A percentile compares a stretch with the other conserved stretches of the same genome.
phyloP scores from a whole-genome alignment of 2,113 vertebrate genomes.

The Eulemur rufifrons region DNA sequence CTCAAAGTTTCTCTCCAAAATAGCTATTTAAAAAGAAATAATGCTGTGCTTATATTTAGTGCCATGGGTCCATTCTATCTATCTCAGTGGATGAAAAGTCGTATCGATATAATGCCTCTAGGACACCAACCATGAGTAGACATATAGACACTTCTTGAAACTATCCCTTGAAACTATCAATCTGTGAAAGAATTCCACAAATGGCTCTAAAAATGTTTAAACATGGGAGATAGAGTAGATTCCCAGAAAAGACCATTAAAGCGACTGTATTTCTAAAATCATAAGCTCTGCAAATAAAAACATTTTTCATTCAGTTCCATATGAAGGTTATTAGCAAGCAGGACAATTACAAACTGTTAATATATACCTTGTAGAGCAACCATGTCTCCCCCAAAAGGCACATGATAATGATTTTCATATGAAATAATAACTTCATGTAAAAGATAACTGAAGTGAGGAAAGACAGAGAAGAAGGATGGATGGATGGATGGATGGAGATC shows the following conservation, averaged over 20 bases:
- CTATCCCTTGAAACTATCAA: background rate
- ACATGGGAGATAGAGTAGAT: slow-evolving; percentile 13
- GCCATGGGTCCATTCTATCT: slow-evolving; percentile 45
- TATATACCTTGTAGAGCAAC: background rate
- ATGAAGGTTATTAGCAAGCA: background rate
- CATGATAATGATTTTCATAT: slow-evolving; percentile 39
- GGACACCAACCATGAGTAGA: background rate
- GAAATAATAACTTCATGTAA: slow-evolving; percentile 24
- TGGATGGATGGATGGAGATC: background rate
- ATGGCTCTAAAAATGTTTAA: slow-evolving; percentile 46
- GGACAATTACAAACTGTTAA: background rate
- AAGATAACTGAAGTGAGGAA: slow-evolving; percentile 41
- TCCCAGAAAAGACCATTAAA: slow-evolving; percentile 32
- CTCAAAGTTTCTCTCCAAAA: slow-evolving; percentile 52
- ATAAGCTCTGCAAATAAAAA: slow-evolving; percentile 30
- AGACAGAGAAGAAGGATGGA: background rate
- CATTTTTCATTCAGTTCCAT: background rate
- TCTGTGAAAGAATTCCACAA: slow-evolving; percentile 40
- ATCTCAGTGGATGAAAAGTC: slow-evolving; percentile 25
- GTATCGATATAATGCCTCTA: background rate
- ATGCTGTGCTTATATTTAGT: slow-evolving; percentile 60
- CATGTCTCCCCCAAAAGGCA: slow-evolving; percentile 57
- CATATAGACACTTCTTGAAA: background rate
- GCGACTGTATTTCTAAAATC: background rate
- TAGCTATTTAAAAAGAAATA: background rate